phyloP scores from a whole-genome alignment of 1,140 invertebrate genomes.

The Ptiloglossa arizonensis region DNA sequence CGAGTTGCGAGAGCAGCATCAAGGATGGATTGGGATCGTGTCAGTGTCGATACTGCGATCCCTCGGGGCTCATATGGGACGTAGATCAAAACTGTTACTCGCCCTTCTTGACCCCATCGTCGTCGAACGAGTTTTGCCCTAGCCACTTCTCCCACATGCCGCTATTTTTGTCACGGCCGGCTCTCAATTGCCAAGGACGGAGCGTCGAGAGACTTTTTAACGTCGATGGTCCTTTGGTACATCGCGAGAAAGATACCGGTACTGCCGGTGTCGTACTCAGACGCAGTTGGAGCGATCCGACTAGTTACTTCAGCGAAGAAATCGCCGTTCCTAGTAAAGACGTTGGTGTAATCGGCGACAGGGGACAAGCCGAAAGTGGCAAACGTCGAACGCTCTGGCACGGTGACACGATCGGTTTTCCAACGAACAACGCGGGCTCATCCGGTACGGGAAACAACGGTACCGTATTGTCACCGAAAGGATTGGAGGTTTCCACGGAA shows the following conservation, averaged over 20 bases:
- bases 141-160: slow-evolving; percentile 65
- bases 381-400: slow-evolving; percentile 68
- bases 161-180: slow-evolving; percentile 71
- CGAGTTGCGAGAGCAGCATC: slow-evolving; percentile 75
- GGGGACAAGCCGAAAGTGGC: slow-evolving; percentile 72
- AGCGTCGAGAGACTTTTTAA: slow-evolving; percentile 79
- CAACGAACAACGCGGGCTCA: slow-evolving; percentile 30
- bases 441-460: slow-evolving; percentile 3
- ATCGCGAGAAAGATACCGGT: slow-evolving; percentile 55
- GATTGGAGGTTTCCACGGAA: slow-evolving; percentile 88
- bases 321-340: slow-evolving; percentile 75
- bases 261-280: slow-evolving; percentile 80
- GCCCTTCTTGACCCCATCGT: slow-evolving; percentile 79
- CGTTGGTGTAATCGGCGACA: slow-evolving; percentile 82
- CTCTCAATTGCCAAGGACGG: slow-evolving; percentile 70
- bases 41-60: slow-evolving; percentile 91
- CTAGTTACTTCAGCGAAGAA: slow-evolving; percentile 76
- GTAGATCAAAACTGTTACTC: slow-evolving; percentile 83
- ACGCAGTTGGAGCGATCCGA: slow-evolving; percentile 86
- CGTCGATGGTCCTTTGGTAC: slow-evolving; percentile 73
- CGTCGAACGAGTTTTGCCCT: slow-evolving; percentile 53
- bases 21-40: slow-evolving; percentile 83
- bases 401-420: slow-evolving; percentile 66
- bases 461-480: slow-evolving; percentile 63
- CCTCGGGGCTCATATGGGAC: slow-evolving; percentile 89